Conservation (phyloP, 2,888 invertebrate genomes). For the Spisula subtruncata region DNA sequence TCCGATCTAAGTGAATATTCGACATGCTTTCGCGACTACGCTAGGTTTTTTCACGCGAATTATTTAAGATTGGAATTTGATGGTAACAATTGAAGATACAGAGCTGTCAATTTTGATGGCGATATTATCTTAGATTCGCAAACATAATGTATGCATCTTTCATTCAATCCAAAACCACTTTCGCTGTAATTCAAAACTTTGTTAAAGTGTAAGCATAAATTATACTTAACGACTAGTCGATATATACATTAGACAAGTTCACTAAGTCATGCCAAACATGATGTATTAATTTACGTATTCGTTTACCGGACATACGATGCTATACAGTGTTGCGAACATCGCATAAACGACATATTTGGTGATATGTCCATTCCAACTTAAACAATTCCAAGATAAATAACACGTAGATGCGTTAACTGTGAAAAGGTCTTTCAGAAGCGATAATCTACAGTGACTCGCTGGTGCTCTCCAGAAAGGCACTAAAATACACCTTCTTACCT, state of each 20-base stretch:
- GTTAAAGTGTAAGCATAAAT: background rate
- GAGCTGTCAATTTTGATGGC: background rate
- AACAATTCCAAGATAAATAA: too few species aligned
- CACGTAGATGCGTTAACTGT: too few species aligned
- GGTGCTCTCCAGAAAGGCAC: too few species aligned
- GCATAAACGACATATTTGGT: too few species aligned
- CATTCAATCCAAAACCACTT: background rate
- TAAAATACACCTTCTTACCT: too few species aligned
- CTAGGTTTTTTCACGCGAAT: background rate
- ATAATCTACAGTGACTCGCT: too few species aligned
- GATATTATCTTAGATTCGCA: background rate
- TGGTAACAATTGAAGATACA: background rate
- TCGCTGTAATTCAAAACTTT: background rate
- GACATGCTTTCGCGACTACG: background rate
- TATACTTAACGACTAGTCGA: background rate
- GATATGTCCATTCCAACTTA: too few species aligned
- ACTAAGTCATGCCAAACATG: background rate
- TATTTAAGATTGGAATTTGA: background rate
- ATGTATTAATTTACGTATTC: background rate
- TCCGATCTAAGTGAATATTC: background rate
- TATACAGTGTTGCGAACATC: background rate
- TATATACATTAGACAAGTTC: background rate
- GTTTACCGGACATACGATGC: too few species aligned
- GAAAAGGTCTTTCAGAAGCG: too few species aligned
- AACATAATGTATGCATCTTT: background rate